Conservation (phyloP, 2,888 invertebrate species). For the Seladonia tumulorum region DNA sequence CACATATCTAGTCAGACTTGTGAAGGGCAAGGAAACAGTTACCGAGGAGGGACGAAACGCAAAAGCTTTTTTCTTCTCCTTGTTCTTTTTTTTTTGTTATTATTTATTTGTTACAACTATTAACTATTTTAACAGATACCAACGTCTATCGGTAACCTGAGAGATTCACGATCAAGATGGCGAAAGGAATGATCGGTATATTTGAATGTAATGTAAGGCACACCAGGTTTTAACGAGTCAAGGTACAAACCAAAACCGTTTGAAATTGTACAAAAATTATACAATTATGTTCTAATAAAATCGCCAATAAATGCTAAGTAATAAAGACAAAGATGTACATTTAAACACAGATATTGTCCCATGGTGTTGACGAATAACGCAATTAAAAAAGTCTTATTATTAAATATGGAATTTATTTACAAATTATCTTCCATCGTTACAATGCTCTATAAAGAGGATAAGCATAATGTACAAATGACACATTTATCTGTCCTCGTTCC, state of each 20-base stretch:
- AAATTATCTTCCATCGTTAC: constrained; percentile 75
- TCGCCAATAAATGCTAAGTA: constrained; percentile 67
- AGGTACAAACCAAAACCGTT: constrained; percentile 53
- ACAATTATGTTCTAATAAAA: constrained; percentile 62
- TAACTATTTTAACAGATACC: constrained; percentile 72
- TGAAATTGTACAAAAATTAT: constrained; percentile 70
- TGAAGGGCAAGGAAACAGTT: constrained; percentile 50
- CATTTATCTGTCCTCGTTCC: constrained; percentile 51
- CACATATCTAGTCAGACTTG: constrained; percentile 69
- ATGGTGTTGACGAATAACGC: background rate
- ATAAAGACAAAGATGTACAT: constrained; percentile 33
- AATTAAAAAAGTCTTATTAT: constrained; percentile 68
- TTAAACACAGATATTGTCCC: constrained; percentile 8
- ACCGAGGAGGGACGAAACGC: constrained; percentile 51
- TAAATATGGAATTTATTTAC: constrained; percentile 83
- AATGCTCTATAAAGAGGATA: constrained; percentile 64
- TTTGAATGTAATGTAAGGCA: constrained; percentile 41
- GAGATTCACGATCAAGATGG: constrained; percentile 17
- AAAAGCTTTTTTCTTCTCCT: constrained; percentile 73
- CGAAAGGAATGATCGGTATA: constrained; percentile 54
- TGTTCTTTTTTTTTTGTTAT: constrained; percentile 79
- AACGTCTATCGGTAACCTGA: constrained; percentile 31
- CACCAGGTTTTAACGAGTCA: constrained; percentile 45
- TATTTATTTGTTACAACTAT: constrained; percentile 81
- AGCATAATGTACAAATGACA: constrained; percentile 69